phyloP scores from a whole-genome alignment of 2,888 invertebrate genomes.

The Crossocerus cetratus region DNA sequence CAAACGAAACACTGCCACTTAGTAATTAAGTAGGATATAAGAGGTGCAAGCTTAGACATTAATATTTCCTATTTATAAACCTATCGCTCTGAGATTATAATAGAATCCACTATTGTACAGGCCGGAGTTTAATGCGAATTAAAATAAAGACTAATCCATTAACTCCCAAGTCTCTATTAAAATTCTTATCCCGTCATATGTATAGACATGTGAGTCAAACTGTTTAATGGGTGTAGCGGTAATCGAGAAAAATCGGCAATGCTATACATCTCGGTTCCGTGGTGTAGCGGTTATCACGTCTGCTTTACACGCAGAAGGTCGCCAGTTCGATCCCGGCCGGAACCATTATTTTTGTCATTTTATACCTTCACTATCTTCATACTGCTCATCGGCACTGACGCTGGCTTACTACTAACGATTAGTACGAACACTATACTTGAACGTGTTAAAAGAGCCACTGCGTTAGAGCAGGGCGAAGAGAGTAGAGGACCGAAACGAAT shows the following conservation, averaged over 20 bases:
- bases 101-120: conserved; percentile 42
- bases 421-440: too few species aligned
- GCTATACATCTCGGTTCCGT: conserved; percentile 61
- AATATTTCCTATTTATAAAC: conserved; percentile 32
- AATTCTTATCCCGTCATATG: not conserved
- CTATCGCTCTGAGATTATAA: conserved; percentile 7
- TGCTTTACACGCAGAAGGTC: conserved; percentile 75
- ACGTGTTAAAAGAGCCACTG: too few species aligned
- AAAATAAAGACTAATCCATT: conserved; percentile 37
- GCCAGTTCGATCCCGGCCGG: conserved; percentile 74
- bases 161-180: too few species aligned
- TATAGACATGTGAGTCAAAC: too few species aligned
- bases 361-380: not conserved
- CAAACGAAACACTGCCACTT: conserved; percentile 10
- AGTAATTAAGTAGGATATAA: conserved; percentile 44
- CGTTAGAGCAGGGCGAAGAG: too few species aligned
- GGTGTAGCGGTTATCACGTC: conserved; percentile 74
- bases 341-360: conserved; percentile 60
- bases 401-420: too few species aligned
- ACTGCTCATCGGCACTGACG: not conserved
- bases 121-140: conserved; percentile 46
- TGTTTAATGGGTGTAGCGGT: fast-evolving
- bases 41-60: conserved; percentile 48
- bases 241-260: fast-evolving
- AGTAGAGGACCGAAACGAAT: too few species aligned